Base-by-base conservation (phyloP, 64 coral and sea anemone species). In the Hydrozoanthus tunicans region DNA sequence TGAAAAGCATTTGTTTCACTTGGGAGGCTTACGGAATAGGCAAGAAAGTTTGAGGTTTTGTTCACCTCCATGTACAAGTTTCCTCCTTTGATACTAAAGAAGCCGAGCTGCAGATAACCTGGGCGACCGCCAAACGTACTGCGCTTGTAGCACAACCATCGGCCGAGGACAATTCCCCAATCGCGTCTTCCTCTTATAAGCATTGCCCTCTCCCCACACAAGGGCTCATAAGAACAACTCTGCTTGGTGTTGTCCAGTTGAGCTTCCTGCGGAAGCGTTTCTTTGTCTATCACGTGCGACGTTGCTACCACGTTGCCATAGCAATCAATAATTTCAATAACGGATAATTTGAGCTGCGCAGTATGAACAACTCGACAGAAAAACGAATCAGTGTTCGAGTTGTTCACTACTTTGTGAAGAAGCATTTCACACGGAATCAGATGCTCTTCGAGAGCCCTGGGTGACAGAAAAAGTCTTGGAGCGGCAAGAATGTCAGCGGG, bases 321-420 rank as follows among this genome's bases (percentile, higher is more conserved):
- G 84, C 70, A 58, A 61, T 88, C 84, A 73, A 88, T 75, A 4
- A 88, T 74, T 75, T 88, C 84, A 25, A 88, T 70, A 13, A 88
- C 84, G 11, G 68, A 74, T 59, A 88, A 14, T 59, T 88, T 88
- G 84, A 88, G 5, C 25, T 59, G 69, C 6, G 84, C 84, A 0
- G 68, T 54, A 56, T 88, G 84, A 60, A 88, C 67, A 27, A 88
- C 84, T 73, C 84, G 84, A 53, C 84, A 88, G 84, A 59, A 88
- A 73, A 88, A 88, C 9, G 84, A 88, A 6, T 75, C 68, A 2
- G n/a, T 13, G 14, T 88, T 57, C 14, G 74, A 24, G 3, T 73
- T 88, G 25, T 88, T 88, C 27, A 60, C 60, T 23, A 88, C 70
- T 51, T 69, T 88, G 84, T 88, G 84, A 51, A 88, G 56, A 11